A percentile compares a stretch with the other conserved stretches of the same genome.
Evolutionary conservation across 2,888 invertebrate species (phyloP).

Genomic region (Drosophila setosimentum): DNA sequence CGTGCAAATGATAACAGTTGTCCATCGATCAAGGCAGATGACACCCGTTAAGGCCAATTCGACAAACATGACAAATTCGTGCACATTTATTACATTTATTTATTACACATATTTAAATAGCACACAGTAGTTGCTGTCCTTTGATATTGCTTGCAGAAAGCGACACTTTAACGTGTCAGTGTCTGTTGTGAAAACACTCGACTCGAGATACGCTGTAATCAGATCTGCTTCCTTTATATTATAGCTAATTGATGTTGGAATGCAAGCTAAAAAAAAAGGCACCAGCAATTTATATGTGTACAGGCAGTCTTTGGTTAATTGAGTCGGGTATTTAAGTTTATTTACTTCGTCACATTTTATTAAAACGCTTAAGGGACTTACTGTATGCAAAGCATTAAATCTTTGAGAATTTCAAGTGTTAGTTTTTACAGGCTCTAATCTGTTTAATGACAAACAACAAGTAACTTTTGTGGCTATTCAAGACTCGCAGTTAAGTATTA

Average conservation of each 20-base stretch:
- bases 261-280: background rate
- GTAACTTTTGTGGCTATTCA: background rate
- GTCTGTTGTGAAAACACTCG: background rate
- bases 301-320: background rate
- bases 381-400: background rate
- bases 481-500: background rate
- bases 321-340: background rate
- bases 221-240: background rate
- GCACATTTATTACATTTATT: slow-evolving; percentile 41
- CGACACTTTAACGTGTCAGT: background rate
- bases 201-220: background rate
- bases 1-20: slow-evolving; percentile 26
- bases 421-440: background rate
- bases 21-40: slow-evolving; percentile 36
- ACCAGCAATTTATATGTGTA: background rate
- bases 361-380: background rate
- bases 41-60: slow-evolving; percentile 20
- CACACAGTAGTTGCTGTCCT: background rate
- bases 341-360: background rate
- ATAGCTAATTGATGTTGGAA: background rate
- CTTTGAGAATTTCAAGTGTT: background rate
- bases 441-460: background rate
- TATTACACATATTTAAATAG: background rate
- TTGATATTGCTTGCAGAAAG: background rate
- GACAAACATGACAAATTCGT: slow-evolving; percentile 52